These are phyloP conservation scores for Meganola albula DNA, from an alignment of 2,888 invertebrate genomes.

Conservation along the genomic window DNA sequence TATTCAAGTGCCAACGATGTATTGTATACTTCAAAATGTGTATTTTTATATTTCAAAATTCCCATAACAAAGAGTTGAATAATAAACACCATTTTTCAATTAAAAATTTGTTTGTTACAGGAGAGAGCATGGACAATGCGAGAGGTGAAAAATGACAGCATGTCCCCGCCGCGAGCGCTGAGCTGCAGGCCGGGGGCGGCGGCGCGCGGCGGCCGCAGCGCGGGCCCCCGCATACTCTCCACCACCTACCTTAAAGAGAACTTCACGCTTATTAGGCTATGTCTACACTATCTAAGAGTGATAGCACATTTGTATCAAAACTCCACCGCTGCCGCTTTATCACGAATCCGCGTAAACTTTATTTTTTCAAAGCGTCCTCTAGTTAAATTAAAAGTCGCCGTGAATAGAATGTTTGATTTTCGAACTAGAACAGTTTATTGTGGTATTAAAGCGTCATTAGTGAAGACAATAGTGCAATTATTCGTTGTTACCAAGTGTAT, in stretches of 20 bases:
- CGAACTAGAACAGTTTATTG: slow-evolving; percentile 68
- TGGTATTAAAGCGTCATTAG: slow-evolving; percentile 64
- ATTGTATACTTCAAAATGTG: too few species aligned
- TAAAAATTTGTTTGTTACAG: slow-evolving; percentile 57
- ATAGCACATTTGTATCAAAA: slow-evolving; percentile 52
- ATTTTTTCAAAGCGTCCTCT: slow-evolving; percentile 73
- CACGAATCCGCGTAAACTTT: slow-evolving; percentile 57
- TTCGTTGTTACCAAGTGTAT: slow-evolving; percentile 69
- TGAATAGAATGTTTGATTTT: slow-evolving; percentile 49
- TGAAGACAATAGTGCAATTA: slow-evolving; percentile 71
- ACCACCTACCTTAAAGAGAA: slow-evolving; percentile 55
- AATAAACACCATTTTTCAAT: too few species aligned
- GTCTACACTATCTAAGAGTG: slow-evolving; percentile 60
- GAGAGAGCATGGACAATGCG: slow-evolving; percentile 71
- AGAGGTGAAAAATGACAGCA: slow-evolving; percentile 67
- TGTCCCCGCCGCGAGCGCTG: slow-evolving; percentile 72
- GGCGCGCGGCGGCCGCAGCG: slow-evolving; percentile 42
- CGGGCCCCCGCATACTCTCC: slow-evolving; percentile 42
- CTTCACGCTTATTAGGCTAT: slow-evolving; percentile 72
- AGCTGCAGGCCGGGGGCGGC: slow-evolving; percentile 56
- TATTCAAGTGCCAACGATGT: too few species aligned
- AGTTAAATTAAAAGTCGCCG: slow-evolving; percentile 70
- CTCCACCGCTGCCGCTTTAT: slow-evolving; percentile 39
- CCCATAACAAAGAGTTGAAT: too few species aligned
- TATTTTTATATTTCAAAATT: too few species aligned